These are phyloP conservation scores for Thymelicus acteon DNA, from an alignment of 2,888 invertebrate genomes.

Conservation along the genomic window DNA sequence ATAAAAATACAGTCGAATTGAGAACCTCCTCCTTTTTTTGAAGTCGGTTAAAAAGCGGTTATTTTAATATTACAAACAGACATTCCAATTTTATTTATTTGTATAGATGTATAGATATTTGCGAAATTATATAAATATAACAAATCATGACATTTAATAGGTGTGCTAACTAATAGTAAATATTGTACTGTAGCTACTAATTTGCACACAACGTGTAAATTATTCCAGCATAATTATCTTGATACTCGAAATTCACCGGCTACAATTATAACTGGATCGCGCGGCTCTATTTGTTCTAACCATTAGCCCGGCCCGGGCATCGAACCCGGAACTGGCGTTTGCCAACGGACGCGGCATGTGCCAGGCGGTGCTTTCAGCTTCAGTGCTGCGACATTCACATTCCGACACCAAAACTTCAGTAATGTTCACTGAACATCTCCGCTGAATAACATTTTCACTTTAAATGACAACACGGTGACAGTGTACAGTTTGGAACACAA, in stretches of 20 bases:
- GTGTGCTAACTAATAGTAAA: too few species aligned
- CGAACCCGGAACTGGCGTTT: constrained; percentile 7
- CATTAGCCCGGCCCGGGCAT: constrained; percentile 1
- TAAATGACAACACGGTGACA: too few species aligned
- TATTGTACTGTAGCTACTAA: too few species aligned
- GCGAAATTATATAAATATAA: too few species aligned
- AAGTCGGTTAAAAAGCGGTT: too few species aligned
- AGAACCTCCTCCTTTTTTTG: too few species aligned
- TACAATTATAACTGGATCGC: constrained; percentile 21
- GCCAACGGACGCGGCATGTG: constrained; percentile 5
- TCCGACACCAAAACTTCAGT: not conserved
- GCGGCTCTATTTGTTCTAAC: not conserved
- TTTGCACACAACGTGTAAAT: not conserved
- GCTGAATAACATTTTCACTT: not conserved
- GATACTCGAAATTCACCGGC: not conserved
- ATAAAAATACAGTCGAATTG: too few species aligned
- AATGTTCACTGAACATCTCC: not conserved
- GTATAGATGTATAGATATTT: too few species aligned
- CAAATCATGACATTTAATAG: too few species aligned
- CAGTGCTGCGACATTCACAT: not conserved
- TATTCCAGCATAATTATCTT: not conserved
- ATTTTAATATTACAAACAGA: too few species aligned
- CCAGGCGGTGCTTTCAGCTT: not conserved
- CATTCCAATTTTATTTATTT: too few species aligned
- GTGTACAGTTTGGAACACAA: too few species aligned